A percentile compares a stretch with the other conserved stretches of the same genome.
These are phyloP conservation scores for Tapera naevia DNA, from an alignment of 2,797 vertebrate species.

Conservation along the genomic window DNA sequence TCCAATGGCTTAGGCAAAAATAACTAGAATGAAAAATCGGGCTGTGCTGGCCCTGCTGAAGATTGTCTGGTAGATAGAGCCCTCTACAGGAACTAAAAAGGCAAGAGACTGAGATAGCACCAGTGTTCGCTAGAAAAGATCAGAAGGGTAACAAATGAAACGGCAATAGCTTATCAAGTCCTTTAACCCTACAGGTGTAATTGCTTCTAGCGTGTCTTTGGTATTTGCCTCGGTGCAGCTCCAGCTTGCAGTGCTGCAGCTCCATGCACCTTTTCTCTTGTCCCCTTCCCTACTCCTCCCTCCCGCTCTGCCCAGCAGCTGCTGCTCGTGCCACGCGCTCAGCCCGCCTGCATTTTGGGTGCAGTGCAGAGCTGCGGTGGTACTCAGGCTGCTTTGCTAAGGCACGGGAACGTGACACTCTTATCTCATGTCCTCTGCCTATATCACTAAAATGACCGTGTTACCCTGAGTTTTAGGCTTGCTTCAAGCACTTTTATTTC, in stretches of 20 bases:
- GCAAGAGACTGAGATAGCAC: neutral
- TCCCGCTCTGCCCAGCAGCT: neutral
- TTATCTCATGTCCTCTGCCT: neutral
- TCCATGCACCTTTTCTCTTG: neutral
- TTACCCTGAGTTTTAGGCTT: neutral
- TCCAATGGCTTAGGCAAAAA: slow-evolving; percentile 39
- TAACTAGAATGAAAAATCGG: neutral
- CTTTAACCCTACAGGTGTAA: neutral
- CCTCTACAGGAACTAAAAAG: slow-evolving; percentile 67
- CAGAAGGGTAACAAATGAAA: neutral
- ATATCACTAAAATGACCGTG: fast-evolving
- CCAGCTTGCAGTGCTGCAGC: neutral
- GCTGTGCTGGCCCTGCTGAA: neutral
- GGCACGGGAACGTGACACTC: neutral
- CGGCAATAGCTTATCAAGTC: neutral
- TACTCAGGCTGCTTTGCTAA: neutral
- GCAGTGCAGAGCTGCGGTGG: neutral
- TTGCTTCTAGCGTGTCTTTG: no score
- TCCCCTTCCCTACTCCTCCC: no score
- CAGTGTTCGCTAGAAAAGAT: neutral
- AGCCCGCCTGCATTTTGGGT: neutral
- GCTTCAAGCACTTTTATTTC: slow-evolving; percentile 14
- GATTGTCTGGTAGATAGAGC: slow-evolving; percentile 66
- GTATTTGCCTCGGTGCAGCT: neutral
- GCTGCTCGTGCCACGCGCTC: neutral